Evolutionary conservation across 2,797 vertebrate species (phyloP), one percentile per base, ranked within the genome.

Genomic region (Myripristis jacobus): DNA sequence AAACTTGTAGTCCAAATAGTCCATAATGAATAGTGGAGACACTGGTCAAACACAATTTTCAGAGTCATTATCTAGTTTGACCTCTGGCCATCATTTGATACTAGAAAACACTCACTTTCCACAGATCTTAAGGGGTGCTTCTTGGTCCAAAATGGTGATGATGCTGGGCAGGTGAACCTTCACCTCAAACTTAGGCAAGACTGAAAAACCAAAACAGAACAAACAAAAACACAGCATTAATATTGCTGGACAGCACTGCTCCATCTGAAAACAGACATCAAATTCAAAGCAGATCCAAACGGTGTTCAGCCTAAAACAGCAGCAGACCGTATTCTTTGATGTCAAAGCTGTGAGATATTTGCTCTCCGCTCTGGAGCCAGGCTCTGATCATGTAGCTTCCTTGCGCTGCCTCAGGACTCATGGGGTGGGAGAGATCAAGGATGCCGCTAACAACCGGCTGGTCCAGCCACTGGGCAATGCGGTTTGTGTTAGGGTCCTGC

Each of bases 381-480:
- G 88, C 87, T 0, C 52, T 89, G 85, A 96, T 94, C 15, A 12
- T 0, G 2, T 96, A 96, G 0, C 0, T 81, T 56, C 95, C 96
- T 58, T 93, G 84, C 0, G 29, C 22, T 0, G 95, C 94, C 59
- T 95, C 93, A 0, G 94, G 79, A 29, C 92, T 93, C 27, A 93
- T 87, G 31, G 84, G 75, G 75, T 95, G 89, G 1, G 92, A 94
- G 7, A 96, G 86, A 44, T 96, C 95, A 13, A 94, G 89, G 74
- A 96, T 94, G 34, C 94, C 94, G 0, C 60, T 62, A 0, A 0
- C 67, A 2, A 92, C 81, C 0, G 81, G 3, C 66, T 84, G 87
- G 3, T 95, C 64, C 84, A 95, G 77, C 96, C 96, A 96, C 82
- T 95, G 95, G 66, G 94, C 94, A 8, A 96, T 95, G 59, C 86